Evolutionary conservation across 2,113 vertebrate genomes (phyloP), one percentile per base, ranked within the genome.

Genomic region (Polyodon spathula): DNA sequence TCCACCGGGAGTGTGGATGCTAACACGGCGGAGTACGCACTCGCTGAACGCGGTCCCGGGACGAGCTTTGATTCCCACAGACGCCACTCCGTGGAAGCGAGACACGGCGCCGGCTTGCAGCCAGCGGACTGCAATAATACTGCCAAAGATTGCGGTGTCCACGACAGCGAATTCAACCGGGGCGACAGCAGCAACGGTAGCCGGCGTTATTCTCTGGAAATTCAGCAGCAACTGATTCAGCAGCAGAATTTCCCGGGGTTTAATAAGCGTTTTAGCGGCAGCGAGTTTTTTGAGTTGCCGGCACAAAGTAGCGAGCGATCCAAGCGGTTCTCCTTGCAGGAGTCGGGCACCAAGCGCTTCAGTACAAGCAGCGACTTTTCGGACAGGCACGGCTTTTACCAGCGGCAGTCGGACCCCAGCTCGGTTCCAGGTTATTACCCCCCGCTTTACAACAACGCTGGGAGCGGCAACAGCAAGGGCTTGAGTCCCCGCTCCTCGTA

Each of bases 291-390:
- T 65, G 86, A 88, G 43, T 60, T n/a, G n/a, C n/a, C n/a, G n/a
- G n/a, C 84, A 61, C 67, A 83, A 0, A 83, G 89, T 66, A 77
- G 71, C 0, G 90, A 92, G 74, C 78, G 82, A 51, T 84, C 87
- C 75, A 88, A 89, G 40, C 84, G 86, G 7, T 64, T 86, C 53
- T 88, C 86, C 6, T 76, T 89, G 1, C 86, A 89, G 67, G 86
- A 89, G 74, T 77, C 81, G 5, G 67, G 86, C 60, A 87, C 81
- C 80, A 87, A 86, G 57, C 79, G 84, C 15, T 70, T 81, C 64
- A 86, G 84, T 67, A 78, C 82, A 0, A 85, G 86, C 10, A 72
- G 84, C 0, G 86, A 88, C n/a, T 67, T 76, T n/a, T 88, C 83
- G 86, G 86, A 87, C 58, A 60, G 85, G 63, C 85, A 84, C 0